Evolutionary conservation across 1,140 invertebrate species (phyloP).

Genomic region (Macrobrachium rosenbergii): DNA sequence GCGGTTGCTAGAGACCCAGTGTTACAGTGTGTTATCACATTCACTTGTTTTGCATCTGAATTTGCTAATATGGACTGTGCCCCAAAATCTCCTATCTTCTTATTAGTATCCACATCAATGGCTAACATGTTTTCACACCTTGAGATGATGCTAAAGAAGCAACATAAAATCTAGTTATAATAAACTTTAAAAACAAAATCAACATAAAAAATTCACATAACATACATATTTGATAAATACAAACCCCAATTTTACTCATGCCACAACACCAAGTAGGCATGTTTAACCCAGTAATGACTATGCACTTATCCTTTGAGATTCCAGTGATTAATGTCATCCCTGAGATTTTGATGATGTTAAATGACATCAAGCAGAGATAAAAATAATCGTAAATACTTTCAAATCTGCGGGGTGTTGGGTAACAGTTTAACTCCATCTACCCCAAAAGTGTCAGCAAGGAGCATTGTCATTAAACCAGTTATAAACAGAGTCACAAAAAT

Average conservation of each 20-base stretch:
- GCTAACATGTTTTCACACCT: slow-evolving; percentile 85
- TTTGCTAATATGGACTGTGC: slow-evolving; percentile 81
- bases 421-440: too few relatives aligned
- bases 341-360: too few relatives aligned
- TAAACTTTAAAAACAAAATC: not conserved
- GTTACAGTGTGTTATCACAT: slow-evolving; percentile 96
- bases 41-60: slow-evolving; percentile 73
- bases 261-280: not conserved
- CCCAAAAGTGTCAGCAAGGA: too few relatives aligned
- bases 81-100: slow-evolving; percentile 85
- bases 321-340: too few relatives aligned
- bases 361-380: too few relatives aligned
- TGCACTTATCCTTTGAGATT: too few relatives aligned
- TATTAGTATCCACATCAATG: slow-evolving; percentile 89
- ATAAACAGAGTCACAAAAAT: too few relatives aligned
- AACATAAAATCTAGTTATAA: not conserved
- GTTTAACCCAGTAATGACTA: not conserved
- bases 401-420: too few relatives aligned
- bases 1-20: slow-evolving; percentile 97
- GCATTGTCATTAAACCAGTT: too few relatives aligned
- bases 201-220: not conserved
- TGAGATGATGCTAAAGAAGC: slow-evolving; percentile 77
- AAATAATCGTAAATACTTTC: too few relatives aligned
- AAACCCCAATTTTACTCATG: not conserved
- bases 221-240: not conserved